These are phyloP conservation scores for Stictonetta naevosa DNA, from an alignment of 2,113 vertebrate genomes.

Conservation along the genomic window DNA sequence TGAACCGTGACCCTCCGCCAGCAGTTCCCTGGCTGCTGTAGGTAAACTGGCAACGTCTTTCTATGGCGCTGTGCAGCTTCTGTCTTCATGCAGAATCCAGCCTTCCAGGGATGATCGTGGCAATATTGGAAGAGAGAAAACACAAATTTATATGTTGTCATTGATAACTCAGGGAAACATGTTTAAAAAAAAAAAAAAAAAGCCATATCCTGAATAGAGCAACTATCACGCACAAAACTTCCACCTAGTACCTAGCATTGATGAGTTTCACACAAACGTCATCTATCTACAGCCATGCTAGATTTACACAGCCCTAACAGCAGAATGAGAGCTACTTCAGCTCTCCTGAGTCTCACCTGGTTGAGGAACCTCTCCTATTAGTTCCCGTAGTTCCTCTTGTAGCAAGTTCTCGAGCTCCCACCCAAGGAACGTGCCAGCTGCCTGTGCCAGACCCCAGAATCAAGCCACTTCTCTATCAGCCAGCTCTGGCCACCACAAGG, in stretches of 20 bases:
- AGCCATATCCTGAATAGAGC: not conserved
- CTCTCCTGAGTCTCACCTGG: not conserved
- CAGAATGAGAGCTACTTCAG: not conserved
- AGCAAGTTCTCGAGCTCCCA: not conserved
- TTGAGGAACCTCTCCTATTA: not conserved
- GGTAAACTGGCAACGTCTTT: not conserved
- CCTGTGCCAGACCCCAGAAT: not conserved
- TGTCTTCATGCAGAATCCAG: not conserved
- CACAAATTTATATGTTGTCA: not conserved
- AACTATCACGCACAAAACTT: not conserved
- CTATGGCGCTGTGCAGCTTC: not conserved
- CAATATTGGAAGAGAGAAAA: not conserved
- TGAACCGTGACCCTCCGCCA: too few relatives aligned
- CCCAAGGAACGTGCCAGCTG: not conserved
- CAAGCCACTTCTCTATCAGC: not conserved
- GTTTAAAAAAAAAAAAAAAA: not conserved
- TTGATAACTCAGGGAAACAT: not conserved
- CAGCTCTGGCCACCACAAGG: not conserved
- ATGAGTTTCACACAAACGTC: not conserved
- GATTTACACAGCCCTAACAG: not conserved
- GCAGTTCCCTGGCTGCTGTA: not conserved
- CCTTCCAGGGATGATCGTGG: not conserved
- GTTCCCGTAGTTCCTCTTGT: rapidly evolving
- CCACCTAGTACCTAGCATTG: not conserved
- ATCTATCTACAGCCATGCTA: not conserved